phyloP scores from a whole-genome alignment of 1,140 invertebrate species.

The Leptopilina boulardi region DNA sequence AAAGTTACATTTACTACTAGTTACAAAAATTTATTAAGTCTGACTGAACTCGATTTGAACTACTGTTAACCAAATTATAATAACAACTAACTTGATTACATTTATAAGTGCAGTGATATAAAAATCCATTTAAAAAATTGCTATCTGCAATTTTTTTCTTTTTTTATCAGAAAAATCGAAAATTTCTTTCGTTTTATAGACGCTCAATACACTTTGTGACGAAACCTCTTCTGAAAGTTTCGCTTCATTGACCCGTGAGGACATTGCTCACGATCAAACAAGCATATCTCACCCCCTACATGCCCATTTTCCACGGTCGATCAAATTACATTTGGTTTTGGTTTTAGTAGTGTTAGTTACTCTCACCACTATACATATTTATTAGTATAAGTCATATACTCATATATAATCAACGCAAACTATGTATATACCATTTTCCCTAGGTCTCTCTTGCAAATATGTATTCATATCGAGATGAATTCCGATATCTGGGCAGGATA shows the following conservation, averaged over 20 bases:
- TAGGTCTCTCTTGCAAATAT: background rate
- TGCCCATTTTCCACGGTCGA: conserved; percentile 17
- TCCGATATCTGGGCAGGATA: background rate
- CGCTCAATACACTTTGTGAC: background rate
- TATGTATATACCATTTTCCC: background rate
- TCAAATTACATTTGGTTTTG: background rate
- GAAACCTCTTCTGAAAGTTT: background rate
- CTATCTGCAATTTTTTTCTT: background rate
- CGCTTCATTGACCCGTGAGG: conserved; percentile 19
- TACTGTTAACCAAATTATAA: no score
- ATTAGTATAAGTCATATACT: background rate
- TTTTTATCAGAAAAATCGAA: background rate
- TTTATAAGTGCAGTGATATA: no score
- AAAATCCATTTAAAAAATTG: background rate
- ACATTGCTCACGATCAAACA: conserved; percentile 26
- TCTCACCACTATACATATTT: background rate
- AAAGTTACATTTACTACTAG: no score
- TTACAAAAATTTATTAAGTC: no score
- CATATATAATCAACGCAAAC: background rate
- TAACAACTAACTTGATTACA: no score
- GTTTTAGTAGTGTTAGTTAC: background rate
- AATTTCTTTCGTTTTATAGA: background rate
- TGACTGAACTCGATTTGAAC: no score
- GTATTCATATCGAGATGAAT: background rate
- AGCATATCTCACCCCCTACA: background rate